phyloP scores from a whole-genome alignment of 1,140 invertebrate genomes.

The Aphis craccivora region DNA sequence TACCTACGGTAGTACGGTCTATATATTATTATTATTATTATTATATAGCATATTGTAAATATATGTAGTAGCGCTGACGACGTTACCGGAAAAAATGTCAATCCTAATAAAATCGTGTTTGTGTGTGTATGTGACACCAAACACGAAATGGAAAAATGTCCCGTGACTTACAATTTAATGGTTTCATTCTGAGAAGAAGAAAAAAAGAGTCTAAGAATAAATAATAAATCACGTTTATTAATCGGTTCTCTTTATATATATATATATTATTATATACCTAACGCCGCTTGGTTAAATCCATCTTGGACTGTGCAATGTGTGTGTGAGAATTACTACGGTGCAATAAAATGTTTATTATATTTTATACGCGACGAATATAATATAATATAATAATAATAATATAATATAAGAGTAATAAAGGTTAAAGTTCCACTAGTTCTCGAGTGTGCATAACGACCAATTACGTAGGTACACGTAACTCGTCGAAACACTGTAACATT shows the following conservation, averaged over 20 bases:
- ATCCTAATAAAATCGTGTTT: slow-evolving; percentile 3
- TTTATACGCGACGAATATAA: background rate
- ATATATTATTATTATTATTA: background rate
- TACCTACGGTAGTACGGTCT: too few relatives aligned
- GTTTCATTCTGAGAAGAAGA: background rate
- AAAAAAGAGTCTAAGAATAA: background rate
- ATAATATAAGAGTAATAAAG: slow-evolving; percentile 18
- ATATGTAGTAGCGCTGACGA: background rate
- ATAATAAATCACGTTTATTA: slow-evolving; percentile 11
- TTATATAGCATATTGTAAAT: background rate
- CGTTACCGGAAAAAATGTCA: background rate
- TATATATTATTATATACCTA: background rate
- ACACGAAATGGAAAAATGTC: background rate
- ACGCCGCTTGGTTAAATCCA: background rate
- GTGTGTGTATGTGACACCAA: background rate
- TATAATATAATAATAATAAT: slow-evolving; percentile 6
- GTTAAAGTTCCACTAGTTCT: slow-evolving; percentile 14
- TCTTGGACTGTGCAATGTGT: background rate
- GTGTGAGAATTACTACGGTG: background rate
- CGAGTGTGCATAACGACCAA: slow-evolving; percentile 3
- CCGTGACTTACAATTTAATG: slow-evolving; percentile 15
- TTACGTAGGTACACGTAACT: background rate
- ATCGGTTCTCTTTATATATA: background rate
- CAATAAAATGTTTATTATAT: slow-evolving; percentile 19
- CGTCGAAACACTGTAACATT: background rate